A percentile compares a stretch with the other conserved stretches of the same genome.
These are phyloP conservation scores for Agonopterix alstromeriana DNA, from an alignment of 2,888 invertebrate species.

Conservation along the genomic window DNA sequence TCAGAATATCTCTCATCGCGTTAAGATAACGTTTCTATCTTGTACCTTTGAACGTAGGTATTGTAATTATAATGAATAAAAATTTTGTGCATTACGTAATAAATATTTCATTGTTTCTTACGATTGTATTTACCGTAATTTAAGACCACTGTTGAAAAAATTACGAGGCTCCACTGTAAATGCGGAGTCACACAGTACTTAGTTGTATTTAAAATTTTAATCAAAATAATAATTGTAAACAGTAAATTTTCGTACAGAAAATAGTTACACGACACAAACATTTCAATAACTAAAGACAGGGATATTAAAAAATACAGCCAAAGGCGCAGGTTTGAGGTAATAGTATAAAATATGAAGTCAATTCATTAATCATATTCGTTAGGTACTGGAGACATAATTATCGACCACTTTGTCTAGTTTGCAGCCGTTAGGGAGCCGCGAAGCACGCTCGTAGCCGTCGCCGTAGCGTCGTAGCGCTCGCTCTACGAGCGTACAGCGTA, in stretches of 20 bases:
- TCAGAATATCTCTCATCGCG: constrained; percentile 73
- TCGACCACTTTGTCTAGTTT: constrained; percentile 61
- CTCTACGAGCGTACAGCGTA: constrained; percentile 19
- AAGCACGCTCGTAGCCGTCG: constrained; percentile 19
- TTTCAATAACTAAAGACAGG: constrained; percentile 72
- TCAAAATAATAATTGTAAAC: constrained; percentile 55
- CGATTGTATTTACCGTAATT: constrained; percentile 71
- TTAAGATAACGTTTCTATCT: constrained; percentile 74
- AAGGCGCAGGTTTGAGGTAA: constrained; percentile 73
- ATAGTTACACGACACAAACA: constrained; percentile 58
- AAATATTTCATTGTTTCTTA: constrained; percentile 75
- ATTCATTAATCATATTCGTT: constrained; percentile 75
- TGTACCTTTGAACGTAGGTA: constrained; percentile 74
- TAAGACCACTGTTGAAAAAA: constrained; percentile 70
- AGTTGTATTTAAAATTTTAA: constrained; percentile 69
- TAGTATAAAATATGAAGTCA: constrained; percentile 74
- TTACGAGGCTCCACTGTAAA: constrained; percentile 51
- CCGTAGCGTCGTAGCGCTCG: constrained; percentile 16
- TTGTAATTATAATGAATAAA: constrained; percentile 74
- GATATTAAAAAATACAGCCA: constrained; percentile 68
- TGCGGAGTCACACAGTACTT: constrained; percentile 66
- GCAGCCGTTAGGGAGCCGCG: constrained; percentile 31
- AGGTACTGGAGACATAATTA: constrained; percentile 62
- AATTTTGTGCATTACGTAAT: constrained; percentile 75
- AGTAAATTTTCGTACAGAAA: constrained; percentile 53